These are phyloP conservation scores for Alethe castanea DNA, from an alignment of 2,113 vertebrate genomes.

Conservation along the genomic window DNA sequence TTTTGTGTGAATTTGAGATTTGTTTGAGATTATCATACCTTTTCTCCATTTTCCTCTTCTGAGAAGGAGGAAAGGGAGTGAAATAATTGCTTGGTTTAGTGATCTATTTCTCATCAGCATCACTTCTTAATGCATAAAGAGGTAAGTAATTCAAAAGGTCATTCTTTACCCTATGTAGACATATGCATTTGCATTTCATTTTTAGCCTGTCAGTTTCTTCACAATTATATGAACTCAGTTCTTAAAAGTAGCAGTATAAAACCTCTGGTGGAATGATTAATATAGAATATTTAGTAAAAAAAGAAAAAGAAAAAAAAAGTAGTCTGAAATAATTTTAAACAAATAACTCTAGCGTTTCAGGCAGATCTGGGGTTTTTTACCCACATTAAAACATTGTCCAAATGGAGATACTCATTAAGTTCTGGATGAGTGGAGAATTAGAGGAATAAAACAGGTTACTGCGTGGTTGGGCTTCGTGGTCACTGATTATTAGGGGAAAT, in stretches of 20 bases:
- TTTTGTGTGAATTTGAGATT: not conserved
- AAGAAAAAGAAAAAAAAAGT: not conserved
- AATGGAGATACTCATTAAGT: not conserved
- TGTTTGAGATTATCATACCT: not conserved
- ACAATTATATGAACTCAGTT: not conserved
- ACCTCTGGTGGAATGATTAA: not conserved
- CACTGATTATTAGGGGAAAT: not conserved
- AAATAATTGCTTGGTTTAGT: not conserved
- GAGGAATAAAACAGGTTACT: not conserved
- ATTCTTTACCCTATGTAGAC: not conserved
- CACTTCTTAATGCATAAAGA: not conserved
- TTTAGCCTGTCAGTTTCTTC: not conserved
- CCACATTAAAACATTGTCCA: not conserved
- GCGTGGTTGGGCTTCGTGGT: not conserved
- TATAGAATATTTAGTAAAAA: rapidly evolving
- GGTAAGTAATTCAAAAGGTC: not conserved
- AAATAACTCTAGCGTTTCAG: not conserved
- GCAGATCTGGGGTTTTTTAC: not conserved
- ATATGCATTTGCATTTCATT: not conserved
- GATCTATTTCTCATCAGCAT: not conserved
- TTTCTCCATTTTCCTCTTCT: not conserved
- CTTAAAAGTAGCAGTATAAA: not conserved
- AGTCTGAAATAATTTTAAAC: not conserved
- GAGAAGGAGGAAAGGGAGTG: not conserved
- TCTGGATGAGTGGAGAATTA: not conserved